These are phyloP conservation scores for Pseudomyrmex pallidus DNA, from an alignment of 1,140 invertebrate species.

Conservation along the genomic window DNA sequence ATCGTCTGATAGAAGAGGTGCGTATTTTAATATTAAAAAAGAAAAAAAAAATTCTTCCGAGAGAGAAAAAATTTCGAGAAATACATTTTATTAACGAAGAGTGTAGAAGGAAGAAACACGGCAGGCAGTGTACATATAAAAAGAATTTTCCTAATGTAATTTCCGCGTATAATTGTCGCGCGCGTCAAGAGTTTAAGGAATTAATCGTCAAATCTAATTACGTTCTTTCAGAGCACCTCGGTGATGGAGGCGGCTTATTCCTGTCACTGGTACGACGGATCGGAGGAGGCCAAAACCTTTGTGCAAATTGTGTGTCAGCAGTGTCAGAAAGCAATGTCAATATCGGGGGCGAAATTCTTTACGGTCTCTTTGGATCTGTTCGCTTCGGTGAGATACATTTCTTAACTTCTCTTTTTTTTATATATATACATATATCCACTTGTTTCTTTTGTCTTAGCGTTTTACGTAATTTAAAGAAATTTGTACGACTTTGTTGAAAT, in stretches of 20 bases:
- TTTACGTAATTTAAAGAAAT: no score
- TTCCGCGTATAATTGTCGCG: no score
- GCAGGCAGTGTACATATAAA: no score
- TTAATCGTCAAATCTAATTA: no score
- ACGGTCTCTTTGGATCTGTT: constrained; percentile 94
- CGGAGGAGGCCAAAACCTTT: constrained; percentile 94
- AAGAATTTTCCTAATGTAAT: no score
- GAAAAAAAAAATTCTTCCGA: not conserved
- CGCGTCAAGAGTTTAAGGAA: no score
- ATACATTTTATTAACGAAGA: not conserved
- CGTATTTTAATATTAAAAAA: constrained; percentile 52
- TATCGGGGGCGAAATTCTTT: constrained; percentile 94
- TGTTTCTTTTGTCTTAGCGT: no score
- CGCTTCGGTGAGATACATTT: constrained; percentile 89
- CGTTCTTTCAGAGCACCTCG: constrained; percentile 89
- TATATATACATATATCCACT: no score
- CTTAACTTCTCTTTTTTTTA: no score
- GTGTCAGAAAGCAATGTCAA: constrained; percentile 94
- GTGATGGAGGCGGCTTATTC: constrained; percentile 95
- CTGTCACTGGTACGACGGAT: constrained; percentile 95
- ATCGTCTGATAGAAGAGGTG: constrained; percentile 94
- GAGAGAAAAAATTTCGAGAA: not conserved
- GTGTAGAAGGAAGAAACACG: no score
- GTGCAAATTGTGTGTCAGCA: constrained; percentile 96
- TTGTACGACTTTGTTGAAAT: not conserved